Percentiles rank a stretch among this genome's conserved stretches.
Conservation (phyloP, 2,113 vertebrate genomes). For the Tapirus terrestris region DNA sequence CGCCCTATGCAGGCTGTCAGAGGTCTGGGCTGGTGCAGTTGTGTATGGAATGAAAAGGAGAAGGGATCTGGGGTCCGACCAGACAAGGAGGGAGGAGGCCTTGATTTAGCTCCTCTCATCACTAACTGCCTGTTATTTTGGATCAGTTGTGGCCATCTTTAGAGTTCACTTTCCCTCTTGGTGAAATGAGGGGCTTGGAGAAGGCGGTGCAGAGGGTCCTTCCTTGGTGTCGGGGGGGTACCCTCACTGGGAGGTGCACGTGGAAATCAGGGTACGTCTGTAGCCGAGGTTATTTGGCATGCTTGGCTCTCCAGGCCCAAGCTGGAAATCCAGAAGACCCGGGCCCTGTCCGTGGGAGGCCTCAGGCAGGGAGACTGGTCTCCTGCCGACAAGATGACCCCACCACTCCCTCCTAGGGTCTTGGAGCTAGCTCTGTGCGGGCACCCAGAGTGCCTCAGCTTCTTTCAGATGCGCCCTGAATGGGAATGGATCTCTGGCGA, state of each 20-base stretch:
- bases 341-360: not conserved
- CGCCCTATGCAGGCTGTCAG: not conserved
- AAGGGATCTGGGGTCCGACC: not conserved
- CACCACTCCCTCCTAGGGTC: not conserved
- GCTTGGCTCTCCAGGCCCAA: not conserved
- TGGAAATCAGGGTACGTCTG: not conserved
- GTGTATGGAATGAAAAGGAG: not conserved
- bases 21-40: not conserved
- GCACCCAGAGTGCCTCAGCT: not conserved
- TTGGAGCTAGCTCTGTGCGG: not conserved
- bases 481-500: not conserved
- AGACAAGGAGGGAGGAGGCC: not conserved
- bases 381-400: not conserved
- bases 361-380: not conserved
- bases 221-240: too few relatives aligned
- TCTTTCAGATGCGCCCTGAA: not conserved
- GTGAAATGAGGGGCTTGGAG: not conserved
- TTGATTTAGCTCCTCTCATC: not conserved
- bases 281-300: not conserved
- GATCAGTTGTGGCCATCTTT: not conserved
- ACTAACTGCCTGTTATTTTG: not conserved
- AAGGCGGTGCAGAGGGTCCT: not conserved
- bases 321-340: not conserved
- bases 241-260: not conserved
- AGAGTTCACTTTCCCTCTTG: not conserved